A percentile compares a stretch with the other conserved stretches of the same genome.
Evolutionary conservation across 2,797 vertebrate species (phyloP).

Genomic region (Buphagus erythrorhynchus): DNA sequence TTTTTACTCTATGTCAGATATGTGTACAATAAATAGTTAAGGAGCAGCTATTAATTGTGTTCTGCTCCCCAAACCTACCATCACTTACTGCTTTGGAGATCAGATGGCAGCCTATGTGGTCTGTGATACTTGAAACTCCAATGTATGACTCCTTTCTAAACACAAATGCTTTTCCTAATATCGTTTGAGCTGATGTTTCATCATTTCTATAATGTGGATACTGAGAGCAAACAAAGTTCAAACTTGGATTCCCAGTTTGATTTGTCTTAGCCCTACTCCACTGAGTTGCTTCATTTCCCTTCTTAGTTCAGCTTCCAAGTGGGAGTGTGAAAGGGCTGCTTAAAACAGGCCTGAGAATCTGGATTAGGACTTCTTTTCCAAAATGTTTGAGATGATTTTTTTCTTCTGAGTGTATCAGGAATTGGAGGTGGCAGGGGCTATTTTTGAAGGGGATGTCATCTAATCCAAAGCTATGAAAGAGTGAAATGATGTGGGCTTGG

Average conservation of each 20-base stretch:
- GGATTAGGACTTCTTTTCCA: not conserved
- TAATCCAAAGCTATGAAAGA: not conserved
- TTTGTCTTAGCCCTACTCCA: not conserved
- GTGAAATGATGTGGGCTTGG: not conserved
- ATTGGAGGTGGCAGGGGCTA: not conserved
- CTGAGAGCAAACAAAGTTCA: not conserved
- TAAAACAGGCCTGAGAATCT: not conserved
- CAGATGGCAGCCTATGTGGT: not conserved
- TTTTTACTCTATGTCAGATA: fast-evolving
- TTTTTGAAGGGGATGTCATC: not conserved
- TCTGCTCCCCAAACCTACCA: not conserved
- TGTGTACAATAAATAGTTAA: not conserved
- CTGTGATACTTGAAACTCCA: not conserved
- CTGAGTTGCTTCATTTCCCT: not conserved
- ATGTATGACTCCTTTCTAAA: not conserved
- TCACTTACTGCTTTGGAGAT: not conserved
- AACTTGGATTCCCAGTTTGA: not conserved
- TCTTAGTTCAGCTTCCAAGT: not conserved
- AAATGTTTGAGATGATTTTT: not conserved
- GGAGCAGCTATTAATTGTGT: not conserved
- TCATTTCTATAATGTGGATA: not conserved
- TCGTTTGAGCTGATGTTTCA: not conserved
- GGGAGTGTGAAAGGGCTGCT: not conserved
- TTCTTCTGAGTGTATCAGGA: not conserved
- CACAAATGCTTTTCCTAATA: not conserved